phyloP scores from a whole-genome alignment of 1,140 invertebrate species.

The Aphis gossypii region DNA sequence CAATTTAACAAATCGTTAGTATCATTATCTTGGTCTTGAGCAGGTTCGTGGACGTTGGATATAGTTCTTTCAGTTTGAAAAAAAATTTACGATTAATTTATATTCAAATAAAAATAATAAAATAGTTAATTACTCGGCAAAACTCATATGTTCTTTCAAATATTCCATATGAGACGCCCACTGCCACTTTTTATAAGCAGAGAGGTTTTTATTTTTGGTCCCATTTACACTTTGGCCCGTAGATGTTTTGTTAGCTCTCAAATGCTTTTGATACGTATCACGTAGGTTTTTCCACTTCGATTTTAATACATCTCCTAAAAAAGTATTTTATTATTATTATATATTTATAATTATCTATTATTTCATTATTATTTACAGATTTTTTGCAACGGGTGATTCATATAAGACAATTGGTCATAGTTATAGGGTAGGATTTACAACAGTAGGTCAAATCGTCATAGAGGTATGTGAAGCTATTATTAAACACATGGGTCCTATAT shows the following conservation, averaged over 20 bases:
- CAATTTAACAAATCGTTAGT: neutral
- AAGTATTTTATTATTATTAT: constrained; percentile 16
- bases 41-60: constrained; percentile 4
- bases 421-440: too few relatives aligned
- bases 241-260: constrained; percentile 24
- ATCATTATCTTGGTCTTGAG: neutral
- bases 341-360: too few relatives aligned
- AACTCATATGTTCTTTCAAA: constrained; percentile 36
- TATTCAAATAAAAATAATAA: constrained; percentile 13
- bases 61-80: neutral
- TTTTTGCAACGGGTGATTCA: too few relatives aligned
- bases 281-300: neutral
- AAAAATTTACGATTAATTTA: constrained; percentile 10
- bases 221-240: neutral
- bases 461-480: too few relatives aligned
- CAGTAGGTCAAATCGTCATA: too few relatives aligned
- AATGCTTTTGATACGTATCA: neutral
- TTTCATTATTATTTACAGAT: too few relatives aligned
- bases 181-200: constrained; percentile 33
- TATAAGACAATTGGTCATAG: too few relatives aligned
- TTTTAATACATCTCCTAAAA: constrained; percentile 41
- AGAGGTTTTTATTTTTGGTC: constrained; percentile 27
- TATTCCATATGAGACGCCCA: constrained; percentile 36
- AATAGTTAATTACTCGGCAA: constrained; percentile 35
- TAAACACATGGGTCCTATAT: too few relatives aligned